Evolutionary conservation across 2,797 vertebrate species (phyloP), one percentile per base, ranked within the genome.

Genomic region (Neomorphus geoffroyi): DNA sequence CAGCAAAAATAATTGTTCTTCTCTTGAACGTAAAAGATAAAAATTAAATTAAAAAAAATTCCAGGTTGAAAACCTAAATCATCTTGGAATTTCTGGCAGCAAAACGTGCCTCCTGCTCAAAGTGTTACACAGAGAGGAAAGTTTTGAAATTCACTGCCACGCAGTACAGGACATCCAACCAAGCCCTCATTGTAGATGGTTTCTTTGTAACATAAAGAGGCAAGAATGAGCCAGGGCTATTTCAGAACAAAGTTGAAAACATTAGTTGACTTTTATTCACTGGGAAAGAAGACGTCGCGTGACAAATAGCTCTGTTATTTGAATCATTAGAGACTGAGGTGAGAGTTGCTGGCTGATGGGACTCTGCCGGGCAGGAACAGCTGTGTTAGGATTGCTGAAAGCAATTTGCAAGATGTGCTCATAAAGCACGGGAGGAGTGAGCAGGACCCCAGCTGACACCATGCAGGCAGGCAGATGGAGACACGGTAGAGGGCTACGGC

Each of bases 121-220:
- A 53, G 62, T 57, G 61, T 61, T 86, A n/a, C 30, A 6, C 28
- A 37, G 71, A 74, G n/a, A 56, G 33, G 22, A 72, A 92, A 33
- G 10, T 72, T 86, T 46, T 53, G 27, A 88, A 86, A 83, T 50
- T 60, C 10, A 3, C 33, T 75, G 66, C 43, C 77, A 18, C 56
- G 50, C 35, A 51, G 50, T 75, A 15, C 45, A 45, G 24, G 26
- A 51, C 53, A 65, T 74, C 79, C 53, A 71, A 65, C 78, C 58
- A 72, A 86, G 58, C 56, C 72, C 57, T 91, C 92, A 91, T 6
- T 60, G 57, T 69, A 80, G 80, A 88, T 57, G 80, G 87, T 88
- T 95, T 96, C 94, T 94, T 94, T 90, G 90, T 69, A 95, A 88
- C 82, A 10, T 75, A 80, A 93, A 94, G 82, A 64, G 91, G 62